phyloP scores from a whole-genome alignment of 2,888 invertebrate species.

The Entomobrya multifasciata region DNA sequence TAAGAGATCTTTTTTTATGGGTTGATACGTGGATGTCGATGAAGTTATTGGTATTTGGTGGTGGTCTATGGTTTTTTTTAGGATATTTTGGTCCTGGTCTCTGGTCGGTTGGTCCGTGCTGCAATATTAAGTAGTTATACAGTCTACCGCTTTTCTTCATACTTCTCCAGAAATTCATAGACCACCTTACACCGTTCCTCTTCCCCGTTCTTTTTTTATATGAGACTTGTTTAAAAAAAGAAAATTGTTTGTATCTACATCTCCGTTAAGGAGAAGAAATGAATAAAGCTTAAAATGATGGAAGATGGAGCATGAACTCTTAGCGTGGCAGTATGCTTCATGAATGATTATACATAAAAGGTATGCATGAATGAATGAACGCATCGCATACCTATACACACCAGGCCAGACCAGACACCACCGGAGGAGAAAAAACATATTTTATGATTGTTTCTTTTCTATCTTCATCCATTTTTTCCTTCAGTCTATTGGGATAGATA shows the following conservation, averaged over 20 bases:
- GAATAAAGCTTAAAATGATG: background rate
- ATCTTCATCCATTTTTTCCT: too few relatives aligned
- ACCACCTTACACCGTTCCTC: background rate
- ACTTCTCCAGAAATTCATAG: too few relatives aligned
- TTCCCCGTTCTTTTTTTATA: conserved; percentile 4
- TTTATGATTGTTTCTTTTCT: conserved; percentile 13
- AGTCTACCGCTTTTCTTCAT: background rate
- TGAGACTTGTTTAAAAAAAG: background rate
- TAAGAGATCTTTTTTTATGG: background rate
- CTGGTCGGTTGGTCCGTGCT: background rate
- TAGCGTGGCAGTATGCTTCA: too few relatives aligned
- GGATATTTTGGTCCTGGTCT: too few relatives aligned
- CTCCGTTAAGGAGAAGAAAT: background rate
- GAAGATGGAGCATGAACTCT: too few relatives aligned
- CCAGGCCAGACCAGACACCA: background rate
- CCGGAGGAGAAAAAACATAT: background rate
- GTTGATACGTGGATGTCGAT: background rate
- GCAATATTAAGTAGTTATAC: background rate
- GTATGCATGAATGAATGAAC: conserved; percentile 36
- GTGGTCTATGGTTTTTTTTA: background rate
- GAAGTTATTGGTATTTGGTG: conserved; percentile 2
- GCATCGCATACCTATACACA: background rate
- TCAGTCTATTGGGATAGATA: too few relatives aligned
- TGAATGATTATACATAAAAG: background rate
- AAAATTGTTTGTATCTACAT: background rate